phyloP scores from a whole-genome alignment of 2,888 invertebrate species.

The Philereme vetulata region DNA sequence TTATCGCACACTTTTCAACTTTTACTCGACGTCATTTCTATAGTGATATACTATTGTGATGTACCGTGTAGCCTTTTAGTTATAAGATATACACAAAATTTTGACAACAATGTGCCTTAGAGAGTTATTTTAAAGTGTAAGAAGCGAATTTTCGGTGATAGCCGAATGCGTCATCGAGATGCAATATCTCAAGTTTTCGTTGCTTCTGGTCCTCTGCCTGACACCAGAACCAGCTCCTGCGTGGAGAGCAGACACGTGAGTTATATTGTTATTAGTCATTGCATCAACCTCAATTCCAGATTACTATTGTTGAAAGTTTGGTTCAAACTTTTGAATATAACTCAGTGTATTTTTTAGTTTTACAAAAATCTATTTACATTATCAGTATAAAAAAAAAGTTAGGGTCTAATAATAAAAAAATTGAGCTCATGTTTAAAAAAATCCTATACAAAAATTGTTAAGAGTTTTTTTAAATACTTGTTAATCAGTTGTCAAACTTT shows the following conservation, averaged over 20 bases:
- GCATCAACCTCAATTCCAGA: neutral
- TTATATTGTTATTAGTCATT: neutral
- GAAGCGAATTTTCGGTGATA: constrained; percentile 49
- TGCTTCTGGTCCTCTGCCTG: constrained; percentile 62
- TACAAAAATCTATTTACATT: constrained; percentile 1
- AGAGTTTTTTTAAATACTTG: too few relatives aligned
- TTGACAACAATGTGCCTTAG: constrained; percentile 76
- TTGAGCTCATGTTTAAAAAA: too few relatives aligned
- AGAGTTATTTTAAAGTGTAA: constrained; percentile 53
- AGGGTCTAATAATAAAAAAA: too few relatives aligned
- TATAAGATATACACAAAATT: constrained; percentile 46
- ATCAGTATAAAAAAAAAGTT: too few relatives aligned
- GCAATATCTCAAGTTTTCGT: constrained; percentile 59
- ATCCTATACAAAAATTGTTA: too few relatives aligned
- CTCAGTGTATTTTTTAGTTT: neutral
- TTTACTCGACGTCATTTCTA: constrained; percentile 35
- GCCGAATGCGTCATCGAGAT: constrained; percentile 64
- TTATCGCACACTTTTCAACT: constrained; percentile 64
- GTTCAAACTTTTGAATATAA: too few relatives aligned
- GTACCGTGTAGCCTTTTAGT: constrained; percentile 55
- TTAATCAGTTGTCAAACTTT: too few relatives aligned
- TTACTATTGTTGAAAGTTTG: neutral
- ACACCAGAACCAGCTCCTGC: constrained; percentile 67
- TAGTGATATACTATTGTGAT: constrained; percentile 45
- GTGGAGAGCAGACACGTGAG: constrained; percentile 67